A percentile compares a stretch with the other conserved stretches of the same genome.
These are phyloP conservation scores for Phylloscopus whistleri DNA, from an alignment of 2,113 vertebrate species.

Conservation along the genomic window DNA sequence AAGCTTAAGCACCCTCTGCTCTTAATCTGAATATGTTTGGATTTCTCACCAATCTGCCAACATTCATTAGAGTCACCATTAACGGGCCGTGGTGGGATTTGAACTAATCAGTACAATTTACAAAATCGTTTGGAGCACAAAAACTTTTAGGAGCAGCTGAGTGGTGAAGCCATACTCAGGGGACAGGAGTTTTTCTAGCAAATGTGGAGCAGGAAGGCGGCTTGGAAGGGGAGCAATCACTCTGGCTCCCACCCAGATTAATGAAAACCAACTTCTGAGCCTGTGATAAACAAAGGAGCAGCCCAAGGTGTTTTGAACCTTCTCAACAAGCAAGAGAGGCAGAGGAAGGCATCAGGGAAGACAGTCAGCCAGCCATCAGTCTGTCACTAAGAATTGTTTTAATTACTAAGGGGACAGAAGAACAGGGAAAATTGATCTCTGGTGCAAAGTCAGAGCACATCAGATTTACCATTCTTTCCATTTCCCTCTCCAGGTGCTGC, in stretches of 20 bases:
- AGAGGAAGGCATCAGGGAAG: not conserved
- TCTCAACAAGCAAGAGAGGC: not conserved
- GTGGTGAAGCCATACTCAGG: not conserved
- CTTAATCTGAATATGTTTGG: not conserved
- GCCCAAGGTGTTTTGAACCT: not conserved
- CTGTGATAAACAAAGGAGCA: not conserved
- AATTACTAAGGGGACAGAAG: not conserved
- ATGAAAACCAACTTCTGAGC: not conserved
- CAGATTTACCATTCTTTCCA: not conserved
- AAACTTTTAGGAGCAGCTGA: not conserved
- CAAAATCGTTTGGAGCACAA: not conserved
- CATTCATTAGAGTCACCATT: constrained; percentile 33
- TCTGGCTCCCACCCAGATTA: not conserved
- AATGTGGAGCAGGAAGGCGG: not conserved
- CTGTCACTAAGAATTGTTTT: not conserved
- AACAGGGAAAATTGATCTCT: not conserved
- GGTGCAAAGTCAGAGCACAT: not conserved
- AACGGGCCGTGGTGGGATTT: not conserved
- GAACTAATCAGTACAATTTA: not conserved
- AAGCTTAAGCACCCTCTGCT: not conserved
- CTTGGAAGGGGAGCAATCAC: not conserved
- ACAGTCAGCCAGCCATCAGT: not conserved
- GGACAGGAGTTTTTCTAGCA: not conserved
- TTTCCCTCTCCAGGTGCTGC: not conserved
- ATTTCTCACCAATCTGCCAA: not conserved